Evolutionary conservation across 2,113 vertebrate genomes (phyloP), one percentile per base, ranked within the genome.

Genomic region (Cyphomyrus plagiostoma): DNA sequence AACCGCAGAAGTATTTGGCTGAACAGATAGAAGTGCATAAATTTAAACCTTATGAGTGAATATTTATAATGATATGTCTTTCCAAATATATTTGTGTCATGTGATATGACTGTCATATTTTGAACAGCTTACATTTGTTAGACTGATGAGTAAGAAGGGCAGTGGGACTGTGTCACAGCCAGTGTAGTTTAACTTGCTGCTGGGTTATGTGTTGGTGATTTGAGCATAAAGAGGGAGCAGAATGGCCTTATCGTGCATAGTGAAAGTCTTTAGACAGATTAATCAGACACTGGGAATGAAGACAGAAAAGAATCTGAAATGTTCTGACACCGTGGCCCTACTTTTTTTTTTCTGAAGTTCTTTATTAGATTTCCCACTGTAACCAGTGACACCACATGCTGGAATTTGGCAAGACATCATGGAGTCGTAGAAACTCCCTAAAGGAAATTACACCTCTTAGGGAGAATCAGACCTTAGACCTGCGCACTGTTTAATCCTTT

Each of bases 41-140:
- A 42, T 80, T 80, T 80, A 80, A 80, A 80, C 74, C 30, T 80
- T 80, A 80, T 42, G 35, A 13, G 15, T 80, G 74, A 42, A 80
- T 80, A 39, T 77, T 66, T 66, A 70, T 70, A 70, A 70, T 66
- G n/a, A 10, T 66, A 66, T 26, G 3, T 70, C 58, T 70, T 70
- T 70, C 74, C 35, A 35, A n/a, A 80, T 80, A 39, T 80, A 35
- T 42, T 80, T 39, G 13, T 39, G 35, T 42, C 30, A 42, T 80
- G 39, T 56, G 84, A 52, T 15, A 56, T 53, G 49, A n/a, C 49
- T 26, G 49, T 87, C 85, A 35, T 87, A 39, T 53, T 87, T 87
- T 87, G 85, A 87, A 56, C 49, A 87, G 50, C 85, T 87, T 87
- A 50, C 26, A 48, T 53, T 53, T 48, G 50, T 87, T n/a, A 46